Conservation (phyloP, 2,888 invertebrate genomes). For the Melikaiella ostensackeni region DNA sequence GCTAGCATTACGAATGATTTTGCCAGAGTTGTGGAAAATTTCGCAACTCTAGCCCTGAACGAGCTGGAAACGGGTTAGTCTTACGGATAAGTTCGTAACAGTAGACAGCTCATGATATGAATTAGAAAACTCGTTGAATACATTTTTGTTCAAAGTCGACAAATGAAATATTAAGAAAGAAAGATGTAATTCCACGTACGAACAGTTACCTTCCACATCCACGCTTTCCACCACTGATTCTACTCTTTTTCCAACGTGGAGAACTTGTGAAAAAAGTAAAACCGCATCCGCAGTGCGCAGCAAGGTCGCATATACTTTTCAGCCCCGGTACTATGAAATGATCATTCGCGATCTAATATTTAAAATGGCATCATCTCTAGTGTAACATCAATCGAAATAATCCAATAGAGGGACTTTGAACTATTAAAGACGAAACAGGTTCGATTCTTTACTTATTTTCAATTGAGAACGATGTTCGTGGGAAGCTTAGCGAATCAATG, state of each 20-base stretch:
- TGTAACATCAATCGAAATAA: constrained; percentile 73
- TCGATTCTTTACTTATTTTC: constrained; percentile 36
- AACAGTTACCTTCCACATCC: neutral
- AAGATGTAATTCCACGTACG: neutral
- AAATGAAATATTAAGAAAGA: neutral
- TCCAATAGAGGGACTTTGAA: constrained; percentile 52
- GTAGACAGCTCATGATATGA: no score
- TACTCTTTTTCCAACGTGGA: constrained; percentile 1
- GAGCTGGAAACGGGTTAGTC: no score
- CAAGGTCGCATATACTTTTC: constrained; percentile 55
- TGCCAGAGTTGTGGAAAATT: no score
- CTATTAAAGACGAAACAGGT: constrained; percentile 38
- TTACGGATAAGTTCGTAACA: no score
- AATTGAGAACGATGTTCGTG: constrained; percentile 12
- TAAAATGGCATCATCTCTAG: constrained; percentile 67
- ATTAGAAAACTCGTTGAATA: neutral
- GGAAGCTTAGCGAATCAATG: neutral
- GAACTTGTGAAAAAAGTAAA: constrained; percentile 20
- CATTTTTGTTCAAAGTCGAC: neutral
- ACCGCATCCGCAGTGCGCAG: constrained; percentile 57
- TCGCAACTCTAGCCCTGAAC: no score
- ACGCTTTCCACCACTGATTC: constrained; percentile 17
- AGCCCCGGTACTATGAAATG: constrained; percentile 67
- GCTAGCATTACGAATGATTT: no score
- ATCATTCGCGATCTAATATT: constrained; percentile 68